A percentile compares a stretch with the other conserved stretches of the same genome.
Conservation (phyloP, 2,797 vertebrate species). For the Xenentodon cancila region DNA sequence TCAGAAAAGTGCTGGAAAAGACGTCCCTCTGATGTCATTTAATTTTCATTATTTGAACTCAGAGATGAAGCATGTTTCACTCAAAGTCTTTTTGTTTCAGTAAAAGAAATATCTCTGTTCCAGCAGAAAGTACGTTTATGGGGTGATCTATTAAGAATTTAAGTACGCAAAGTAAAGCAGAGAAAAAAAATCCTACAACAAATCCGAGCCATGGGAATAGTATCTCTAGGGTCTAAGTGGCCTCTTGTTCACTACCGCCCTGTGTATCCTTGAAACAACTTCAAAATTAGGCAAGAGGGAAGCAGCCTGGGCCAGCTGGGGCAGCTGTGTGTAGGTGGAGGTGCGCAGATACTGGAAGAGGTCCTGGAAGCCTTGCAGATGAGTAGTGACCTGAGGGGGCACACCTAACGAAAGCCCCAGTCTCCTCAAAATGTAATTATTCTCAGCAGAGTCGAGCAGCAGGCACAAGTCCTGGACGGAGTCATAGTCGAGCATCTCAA, state of each 20-base stretch:
- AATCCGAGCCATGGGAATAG: conserved; percentile 33
- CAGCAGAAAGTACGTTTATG: background rate
- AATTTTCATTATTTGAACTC: background rate
- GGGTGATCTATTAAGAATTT: conserved; percentile 4
- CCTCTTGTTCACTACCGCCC: conserved; percentile 57
- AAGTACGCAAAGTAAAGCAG: conserved; percentile 22
- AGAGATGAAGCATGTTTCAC: background rate
- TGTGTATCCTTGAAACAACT: conserved; percentile 67
- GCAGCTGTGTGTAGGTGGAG: conserved; percentile 70
- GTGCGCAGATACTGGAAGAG: conserved; percentile 73
- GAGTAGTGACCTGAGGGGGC: conserved; percentile 57
- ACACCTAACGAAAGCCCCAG: conserved; percentile 61
- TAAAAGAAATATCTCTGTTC: conserved; percentile 5
- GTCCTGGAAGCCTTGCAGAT: conserved; percentile 67
- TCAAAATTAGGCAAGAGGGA: conserved; percentile 61
- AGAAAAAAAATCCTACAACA: conserved; percentile 18
- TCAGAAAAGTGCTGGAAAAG: background rate
- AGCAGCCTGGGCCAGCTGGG: conserved; percentile 68
- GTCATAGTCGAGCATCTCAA: conserved; percentile 70
- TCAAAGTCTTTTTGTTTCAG: conserved; percentile 1
- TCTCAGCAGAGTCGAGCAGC: conserved; percentile 57
- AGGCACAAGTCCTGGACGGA: conserved; percentile 71
- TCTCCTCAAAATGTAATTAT: conserved; percentile 33
- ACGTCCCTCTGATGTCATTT: background rate
- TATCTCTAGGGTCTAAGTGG: conserved; percentile 18